phyloP scores from a whole-genome alignment of 1,140 invertebrate genomes.

The Drosophila nigrodunni region DNA sequence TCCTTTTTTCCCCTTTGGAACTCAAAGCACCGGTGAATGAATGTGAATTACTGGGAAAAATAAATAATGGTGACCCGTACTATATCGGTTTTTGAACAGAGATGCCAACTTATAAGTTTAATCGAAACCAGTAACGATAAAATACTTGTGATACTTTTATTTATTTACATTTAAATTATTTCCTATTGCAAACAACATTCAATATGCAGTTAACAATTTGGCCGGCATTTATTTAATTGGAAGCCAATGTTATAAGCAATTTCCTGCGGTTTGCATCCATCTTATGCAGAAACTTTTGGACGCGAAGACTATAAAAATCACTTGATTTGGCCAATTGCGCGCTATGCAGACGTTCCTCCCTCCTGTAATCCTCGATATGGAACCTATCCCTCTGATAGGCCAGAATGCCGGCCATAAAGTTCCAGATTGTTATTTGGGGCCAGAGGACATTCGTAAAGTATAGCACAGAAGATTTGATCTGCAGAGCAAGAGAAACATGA shows the following conservation, averaged over 20 bases:
- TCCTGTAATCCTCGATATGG: conserved; percentile 46
- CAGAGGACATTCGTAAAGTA: conserved; percentile 94
- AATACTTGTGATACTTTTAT: background rate
- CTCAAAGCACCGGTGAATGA: too few relatives aligned
- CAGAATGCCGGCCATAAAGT: conserved; percentile 93
- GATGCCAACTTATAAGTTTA: too few relatives aligned
- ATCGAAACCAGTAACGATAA: too few relatives aligned
- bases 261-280: conserved; percentile 63
- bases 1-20: too few relatives aligned
- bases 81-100: too few relatives aligned
- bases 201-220: conserved; percentile 7
- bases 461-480: conserved; percentile 89
- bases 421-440: conserved; percentile 97
- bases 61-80: too few relatives aligned
- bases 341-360: conserved; percentile 49
- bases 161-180: conserved; percentile 39
- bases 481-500: conserved; percentile 70
- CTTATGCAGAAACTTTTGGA: conserved; percentile 64
- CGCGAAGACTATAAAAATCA: conserved; percentile 63
- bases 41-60: too few relatives aligned
- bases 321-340: conserved; percentile 48
- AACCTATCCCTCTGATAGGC: conserved; percentile 89
- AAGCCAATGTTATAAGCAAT: conserved; percentile 54
- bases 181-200: conserved; percentile 40
- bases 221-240: conserved; percentile 24